Base-by-base conservation (phyloP, 2,113 vertebrate species). In the Oenanthe oenanthe region DNA sequence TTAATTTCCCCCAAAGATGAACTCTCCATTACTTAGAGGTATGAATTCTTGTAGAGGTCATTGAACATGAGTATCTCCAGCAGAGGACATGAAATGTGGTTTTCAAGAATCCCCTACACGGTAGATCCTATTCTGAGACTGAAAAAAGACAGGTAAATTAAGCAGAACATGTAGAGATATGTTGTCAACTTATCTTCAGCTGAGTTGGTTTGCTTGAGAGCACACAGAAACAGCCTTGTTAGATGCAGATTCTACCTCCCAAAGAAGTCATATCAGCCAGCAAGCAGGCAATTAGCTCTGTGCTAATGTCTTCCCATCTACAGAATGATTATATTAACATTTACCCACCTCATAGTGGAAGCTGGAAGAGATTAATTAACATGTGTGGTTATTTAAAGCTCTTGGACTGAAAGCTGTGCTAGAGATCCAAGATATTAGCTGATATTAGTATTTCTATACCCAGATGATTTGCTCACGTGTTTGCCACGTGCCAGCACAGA, bases 291-390 rank as follows among this genome's bases (percentile, higher is more conserved):
- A 77, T 32, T 80, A 93, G 53, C 34, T 84, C 65, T 68, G 22
- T 91, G 53, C 76, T 90, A 67, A 83, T 54, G 14, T 65, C 66
- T 91, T 22, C 68, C 17, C 38, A 25, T 81, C 50, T 79, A 48
- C 51, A 82, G 74, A 83, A 83, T 3, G 0, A 38, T 66, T 36
- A 19, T 34, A 84, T 50, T 80, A 61, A 53, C 66, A 56, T 88
- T 82, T 73, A 77, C 32, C 60, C 56, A 73, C 48, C 53, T 82
- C 74, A 31, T 1, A 79, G 68, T 48, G 65, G 57, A 81, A 87
- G 87, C 70, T 93, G 70, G 51, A 95, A 79, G 58, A 89, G 28
- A 66, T 89, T 88, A 92, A 96, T 89, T 91, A 92, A 82, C 58
- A 45, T n/a, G 32, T 87, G 70, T 29, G 58, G 57, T 81, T 93